phyloP scores from a whole-genome alignment of 2,888 invertebrate genomes.

The Ernsta delagoae region DNA sequence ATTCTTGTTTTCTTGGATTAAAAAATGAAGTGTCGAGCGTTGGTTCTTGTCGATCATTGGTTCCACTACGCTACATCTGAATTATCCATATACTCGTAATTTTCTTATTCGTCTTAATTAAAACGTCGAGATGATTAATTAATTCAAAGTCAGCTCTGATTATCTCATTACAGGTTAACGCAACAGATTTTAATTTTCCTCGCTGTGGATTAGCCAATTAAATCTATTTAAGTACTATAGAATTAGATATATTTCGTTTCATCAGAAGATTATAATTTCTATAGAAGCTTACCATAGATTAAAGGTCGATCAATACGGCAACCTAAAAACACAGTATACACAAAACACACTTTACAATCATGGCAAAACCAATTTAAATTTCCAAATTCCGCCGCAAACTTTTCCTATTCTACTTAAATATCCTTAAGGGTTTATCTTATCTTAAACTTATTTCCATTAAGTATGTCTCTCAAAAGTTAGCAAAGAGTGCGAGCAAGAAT shows the following conservation, averaged over 20 bases:
- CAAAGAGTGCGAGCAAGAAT: neutral
- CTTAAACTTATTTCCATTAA: slow-evolving; percentile 7
- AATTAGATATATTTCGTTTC: too few species aligned
- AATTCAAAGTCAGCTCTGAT: slow-evolving; percentile 3
- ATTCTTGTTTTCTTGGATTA: too few species aligned
- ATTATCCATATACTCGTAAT: neutral
- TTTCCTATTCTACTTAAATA: neutral
- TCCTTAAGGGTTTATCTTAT: slow-evolving; percentile 2
- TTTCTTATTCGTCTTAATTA: neutral
- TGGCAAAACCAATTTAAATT: neutral
- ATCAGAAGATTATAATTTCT: too few species aligned
- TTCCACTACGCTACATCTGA: too few species aligned
- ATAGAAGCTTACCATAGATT: too few species aligned
- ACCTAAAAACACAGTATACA: too few species aligned
- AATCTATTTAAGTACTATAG: neutral
- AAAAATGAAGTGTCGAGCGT: too few species aligned
- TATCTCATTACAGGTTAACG: slow-evolving; percentile 6
- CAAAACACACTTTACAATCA: too few species aligned
- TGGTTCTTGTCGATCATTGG: too few species aligned
- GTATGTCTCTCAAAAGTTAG: slow-evolving; percentile 1
- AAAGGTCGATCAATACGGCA: too few species aligned
- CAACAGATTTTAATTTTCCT: slow-evolving; percentile 1
- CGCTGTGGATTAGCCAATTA: neutral
- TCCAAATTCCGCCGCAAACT: neutral
- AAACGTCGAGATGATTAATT: neutral